Evolutionary conservation across 2,113 vertebrate genomes (phyloP).

Genomic region (Gallinago paraguaiae): DNA sequence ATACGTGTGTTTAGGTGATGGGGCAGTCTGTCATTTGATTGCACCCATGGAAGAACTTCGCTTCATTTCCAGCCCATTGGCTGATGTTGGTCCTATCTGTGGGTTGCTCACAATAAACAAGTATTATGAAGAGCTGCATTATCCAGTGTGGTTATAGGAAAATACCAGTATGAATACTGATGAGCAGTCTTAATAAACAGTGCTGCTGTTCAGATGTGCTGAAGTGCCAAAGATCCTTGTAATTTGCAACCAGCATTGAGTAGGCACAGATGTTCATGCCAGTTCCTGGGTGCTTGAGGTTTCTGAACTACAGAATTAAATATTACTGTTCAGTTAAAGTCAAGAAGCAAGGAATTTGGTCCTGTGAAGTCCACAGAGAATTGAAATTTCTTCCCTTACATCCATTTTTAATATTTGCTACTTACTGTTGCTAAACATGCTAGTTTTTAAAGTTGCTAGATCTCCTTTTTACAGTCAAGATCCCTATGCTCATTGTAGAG

Average conservation of each 20-base stretch:
- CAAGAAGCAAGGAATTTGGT: neutral
- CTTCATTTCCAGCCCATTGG: neutral
- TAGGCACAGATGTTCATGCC: neutral
- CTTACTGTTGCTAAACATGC: neutral
- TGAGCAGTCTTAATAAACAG: neutral
- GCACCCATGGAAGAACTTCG: neutral
- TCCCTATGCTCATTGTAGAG: neutral
- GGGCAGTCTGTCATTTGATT: accelerated
- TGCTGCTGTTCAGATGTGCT: neutral
- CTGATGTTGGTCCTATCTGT: neutral
- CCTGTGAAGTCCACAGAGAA: neutral
- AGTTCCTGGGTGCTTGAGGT: neutral
- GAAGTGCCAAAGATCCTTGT: neutral
- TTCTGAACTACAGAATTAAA: neutral
- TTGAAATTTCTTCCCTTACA: neutral
- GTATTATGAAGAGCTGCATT: neutral
- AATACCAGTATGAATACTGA: neutral
- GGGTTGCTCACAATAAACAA: neutral
- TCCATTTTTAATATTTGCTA: neutral
- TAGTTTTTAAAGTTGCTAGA: neutral
- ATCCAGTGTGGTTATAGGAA: neutral
- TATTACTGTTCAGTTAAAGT: neutral
- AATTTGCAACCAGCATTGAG: neutral
- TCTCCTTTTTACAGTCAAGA: neutral
- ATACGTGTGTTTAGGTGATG: accelerated